Base-by-base conservation (phyloP, 2,113 vertebrate genomes). In the Terrapene triunguis region DNA sequence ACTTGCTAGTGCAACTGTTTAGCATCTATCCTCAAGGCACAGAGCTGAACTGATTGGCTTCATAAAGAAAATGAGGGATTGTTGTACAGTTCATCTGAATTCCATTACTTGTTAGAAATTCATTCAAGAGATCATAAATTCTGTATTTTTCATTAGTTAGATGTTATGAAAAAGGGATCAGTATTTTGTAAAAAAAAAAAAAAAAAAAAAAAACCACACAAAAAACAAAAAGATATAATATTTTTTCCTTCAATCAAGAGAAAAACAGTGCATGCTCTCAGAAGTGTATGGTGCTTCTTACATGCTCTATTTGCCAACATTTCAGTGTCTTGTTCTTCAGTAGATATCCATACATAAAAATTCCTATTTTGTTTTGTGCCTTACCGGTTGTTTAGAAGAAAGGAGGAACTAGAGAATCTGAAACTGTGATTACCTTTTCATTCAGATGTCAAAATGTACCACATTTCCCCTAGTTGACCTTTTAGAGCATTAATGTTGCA, bases 61-160 rank as follows among this genome's bases (percentile, higher is more conserved):
- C 13, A 55, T 94, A 95, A 95, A 94, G 91, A 91, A 97, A 95
- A 89, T 54, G 35, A 96, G 22, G 78, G 80, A 84, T 95, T 21
- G 5, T 96, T 97, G 95, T 93, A 84, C 53, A 94, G 38, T 74
- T 97, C 90, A 50, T 95, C 51, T 95, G 89, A 96, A 97, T 98
- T 98, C 96, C 2, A 85, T 97, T 87, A 96, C 62, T 94, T 95
- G 16, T 94, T 96, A 95, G 25, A 93, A 55, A 59, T 93, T 55
- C 53, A 85, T 81, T 96, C 79, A 72, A 80, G 89, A 88, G 35
- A 91, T 94, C 53, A 90, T 89, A 92, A 94, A 92, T 87, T 95
- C 82, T 95, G 50, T 82, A 85, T 90, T 90, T 93, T 95, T 84
- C 24, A 57, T 91, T 94, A 79, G 94, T 94, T 53, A 90, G n/a